These are phyloP conservation scores for Manis javanica DNA, from an alignment of 2,797 vertebrate species.

Conservation along the genomic window DNA sequence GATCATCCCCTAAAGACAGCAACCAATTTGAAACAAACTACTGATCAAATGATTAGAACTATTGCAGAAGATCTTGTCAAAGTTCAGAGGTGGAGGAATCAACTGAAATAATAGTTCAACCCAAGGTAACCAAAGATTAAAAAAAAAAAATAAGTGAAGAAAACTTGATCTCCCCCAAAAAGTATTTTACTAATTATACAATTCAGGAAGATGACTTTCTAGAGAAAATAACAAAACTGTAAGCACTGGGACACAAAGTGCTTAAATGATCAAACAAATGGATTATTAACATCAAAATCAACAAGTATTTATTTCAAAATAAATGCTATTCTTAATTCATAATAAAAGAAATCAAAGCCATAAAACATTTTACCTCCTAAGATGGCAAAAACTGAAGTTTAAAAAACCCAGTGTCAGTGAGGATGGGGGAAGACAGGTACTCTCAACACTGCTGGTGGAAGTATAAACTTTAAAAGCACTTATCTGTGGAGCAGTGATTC, in stretches of 20 bases:
- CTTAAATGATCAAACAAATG: neutral
- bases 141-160: neutral
- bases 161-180: neutral
- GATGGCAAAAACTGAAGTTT: slow-evolving; percentile 23
- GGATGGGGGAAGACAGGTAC: neutral
- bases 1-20: slow-evolving; percentile 93
- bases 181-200: slow-evolving; percentile 41
- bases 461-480: neutral
- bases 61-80: slow-evolving; percentile 91
- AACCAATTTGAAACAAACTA: slow-evolving; percentile 91
- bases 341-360: slow-evolving; percentile 56
- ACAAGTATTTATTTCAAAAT: slow-evolving; percentile 54
- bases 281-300: slow-evolving; percentile 49
- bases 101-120: slow-evolving; percentile 59
- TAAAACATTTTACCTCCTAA: slow-evolving; percentile 14
- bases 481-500: neutral
- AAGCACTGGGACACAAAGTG: neutral
- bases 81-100: slow-evolving; percentile 84
- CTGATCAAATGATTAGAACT: slow-evolving; percentile 91
- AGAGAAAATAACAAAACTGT: slow-evolving; percentile 18
- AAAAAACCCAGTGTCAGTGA: neutral
- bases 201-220: slow-evolving; percentile 33
- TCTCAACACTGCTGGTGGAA: neutral
- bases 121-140: neutral
- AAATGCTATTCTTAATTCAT: slow-evolving; percentile 40